Conservation (phyloP, 2,797 vertebrate genomes). For the Parotocinclus haroldoi region DNA sequence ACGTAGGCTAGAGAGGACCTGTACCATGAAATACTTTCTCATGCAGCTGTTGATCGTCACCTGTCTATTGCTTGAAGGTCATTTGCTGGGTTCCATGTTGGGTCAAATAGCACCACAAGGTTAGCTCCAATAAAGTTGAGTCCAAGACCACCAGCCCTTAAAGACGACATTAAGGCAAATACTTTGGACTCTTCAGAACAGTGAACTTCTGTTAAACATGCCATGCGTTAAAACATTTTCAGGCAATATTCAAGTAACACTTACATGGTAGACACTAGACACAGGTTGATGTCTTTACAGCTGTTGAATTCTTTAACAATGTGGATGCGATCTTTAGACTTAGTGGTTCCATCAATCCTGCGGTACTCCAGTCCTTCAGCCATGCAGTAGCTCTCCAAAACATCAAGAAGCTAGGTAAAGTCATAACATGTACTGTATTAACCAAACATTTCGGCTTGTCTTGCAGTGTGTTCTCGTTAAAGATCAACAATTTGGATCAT, state of each 20-base stretch:
- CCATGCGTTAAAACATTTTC: no score
- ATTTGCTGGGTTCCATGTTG: conserved; percentile 97
- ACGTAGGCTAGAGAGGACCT: background rate
- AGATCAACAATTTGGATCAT: no score
- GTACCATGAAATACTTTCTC: background rate
- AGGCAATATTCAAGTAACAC: conserved; percentile 49
- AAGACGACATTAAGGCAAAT: background rate
- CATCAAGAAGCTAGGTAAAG: conserved; percentile 79
- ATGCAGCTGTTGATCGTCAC: conserved; percentile 56
- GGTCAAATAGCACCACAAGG: conserved; percentile 92
- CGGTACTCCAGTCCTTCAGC: conserved; percentile 90
- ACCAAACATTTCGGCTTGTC: no score
- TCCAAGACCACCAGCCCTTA: conserved; percentile 91
- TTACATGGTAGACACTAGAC: conserved; percentile 95
- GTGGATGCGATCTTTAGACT: conserved; percentile 85
- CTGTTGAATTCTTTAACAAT: conserved; percentile 92
- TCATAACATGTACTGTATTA: background rate
- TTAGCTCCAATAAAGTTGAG: conserved; percentile 96
- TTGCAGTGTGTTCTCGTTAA: no score
- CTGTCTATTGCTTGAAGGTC: conserved; percentile 97
- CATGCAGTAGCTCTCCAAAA: conserved; percentile 91
- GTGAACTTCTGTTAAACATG: no score
- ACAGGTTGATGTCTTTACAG: conserved; percentile 82
- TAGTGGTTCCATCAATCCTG: conserved; percentile 89
- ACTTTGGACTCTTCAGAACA: background rate